Evolutionary conservation across 2,113 vertebrate genomes (phyloP).

Genomic region (Gnathonemus echidnorhynchus): DNA sequence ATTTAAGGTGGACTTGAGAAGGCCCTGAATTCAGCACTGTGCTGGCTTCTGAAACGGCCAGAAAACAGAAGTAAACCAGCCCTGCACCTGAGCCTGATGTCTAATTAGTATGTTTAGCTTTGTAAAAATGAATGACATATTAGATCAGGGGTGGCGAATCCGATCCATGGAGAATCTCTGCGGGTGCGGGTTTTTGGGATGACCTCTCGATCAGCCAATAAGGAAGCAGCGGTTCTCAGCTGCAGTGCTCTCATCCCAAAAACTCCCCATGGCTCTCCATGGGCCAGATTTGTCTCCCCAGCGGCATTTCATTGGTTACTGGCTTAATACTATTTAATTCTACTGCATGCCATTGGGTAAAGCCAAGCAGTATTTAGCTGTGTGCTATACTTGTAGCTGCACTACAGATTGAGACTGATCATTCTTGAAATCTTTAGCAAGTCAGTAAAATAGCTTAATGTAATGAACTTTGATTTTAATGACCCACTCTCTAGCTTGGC

Average conservation of each 20-base stretch:
- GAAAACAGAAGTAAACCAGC: background rate
- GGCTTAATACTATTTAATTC: background rate
- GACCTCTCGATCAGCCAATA: background rate
- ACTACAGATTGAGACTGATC: background rate
- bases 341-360: background rate
- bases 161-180: background rate
- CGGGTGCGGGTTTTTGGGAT: background rate
- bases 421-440: background rate
- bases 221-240: too few species aligned
- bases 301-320: background rate
- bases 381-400: background rate
- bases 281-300: background rate
- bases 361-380: background rate
- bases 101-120: background rate
- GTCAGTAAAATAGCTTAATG: background rate
- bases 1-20: background rate
- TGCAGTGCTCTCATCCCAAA: too few species aligned
- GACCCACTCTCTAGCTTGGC: background rate
- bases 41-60: background rate
- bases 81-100: background rate
- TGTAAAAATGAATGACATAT: background rate
- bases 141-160: background rate
- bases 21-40: background rate
- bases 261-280: too few species aligned
- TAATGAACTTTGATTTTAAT: background rate